Base-by-base conservation (phyloP, 1,140 invertebrate species). In the Leptinotarsa texana region DNA sequence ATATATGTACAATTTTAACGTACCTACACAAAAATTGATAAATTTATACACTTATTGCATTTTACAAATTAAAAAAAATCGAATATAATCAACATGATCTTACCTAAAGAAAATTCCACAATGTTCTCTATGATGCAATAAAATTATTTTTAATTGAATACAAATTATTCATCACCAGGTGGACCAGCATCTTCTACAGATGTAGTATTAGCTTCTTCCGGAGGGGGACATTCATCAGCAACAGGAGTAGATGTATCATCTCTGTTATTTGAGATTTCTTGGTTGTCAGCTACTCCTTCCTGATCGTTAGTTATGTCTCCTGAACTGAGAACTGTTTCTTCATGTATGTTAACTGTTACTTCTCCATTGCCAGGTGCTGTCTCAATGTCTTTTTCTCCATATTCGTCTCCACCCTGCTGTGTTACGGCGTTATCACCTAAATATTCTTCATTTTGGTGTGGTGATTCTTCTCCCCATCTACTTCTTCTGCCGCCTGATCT, bases 1-100 rank as follows among this genome's bases (percentile, higher is more conserved):
- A 57, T 17, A 13, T 73, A 73, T 73, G 18, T 65, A 73, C 70
- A 72, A 63, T 73, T 63, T 65, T 63, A 73, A 65, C 63, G 71
- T 42, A 73, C 71, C 57, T 65, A 65, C n/a, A 63, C 33, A 47
- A 72, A 72, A 72, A 62, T 63, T 27, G 8, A 63, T 27, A 27
- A 21, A 47, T 65, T 65, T 70, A 17, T 65, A 73, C 61, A 73
- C 51, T 65, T 73, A 73, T 72, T 72, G 69, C 69, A 62, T 27
- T 62, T 61, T 61, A 48, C 17, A 69, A 22, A 69, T 69, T 48
- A 17, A 51, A 69, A 21, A n/a, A n/a, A 48, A 69, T 51, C 68
- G 48, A 69, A 18, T 48, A 48, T n/a, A 22, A 17, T 17, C 51
- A 57, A 17, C 15, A 67, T 67, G 27, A 24, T 67, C 65, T 67